Evolutionary conservation across 92 coral and sea anemone genomes (phyloP).

Genomic region (Palythoa heliodiscus): DNA sequence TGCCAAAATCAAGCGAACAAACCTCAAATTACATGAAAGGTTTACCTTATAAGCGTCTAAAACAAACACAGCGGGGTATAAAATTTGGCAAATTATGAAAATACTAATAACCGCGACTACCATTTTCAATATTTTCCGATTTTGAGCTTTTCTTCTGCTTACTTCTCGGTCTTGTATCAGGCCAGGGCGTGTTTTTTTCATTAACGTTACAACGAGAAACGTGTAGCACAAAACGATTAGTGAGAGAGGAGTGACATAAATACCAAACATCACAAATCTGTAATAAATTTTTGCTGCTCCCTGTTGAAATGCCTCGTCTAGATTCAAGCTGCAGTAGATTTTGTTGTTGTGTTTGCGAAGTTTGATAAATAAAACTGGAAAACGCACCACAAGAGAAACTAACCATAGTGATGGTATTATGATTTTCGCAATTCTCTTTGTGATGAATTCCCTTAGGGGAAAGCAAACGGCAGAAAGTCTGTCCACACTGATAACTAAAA

Average conservation of each 20-base stretch:
- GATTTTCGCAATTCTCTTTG: conserved; percentile 4
- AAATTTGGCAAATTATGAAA: conserved; percentile 27
- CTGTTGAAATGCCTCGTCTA: neutral
- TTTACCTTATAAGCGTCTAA: conserved; percentile 6
- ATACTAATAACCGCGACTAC: neutral
- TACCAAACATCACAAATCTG: neutral
- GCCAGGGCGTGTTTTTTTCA: neutral
- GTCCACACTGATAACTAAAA: conserved; percentile 29
- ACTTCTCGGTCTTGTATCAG: neutral
- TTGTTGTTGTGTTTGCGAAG: conserved; percentile 16
- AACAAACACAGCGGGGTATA: conserved; percentile 28
- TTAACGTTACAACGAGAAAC: conserved; percentile 12
- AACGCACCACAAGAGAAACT: neutral
- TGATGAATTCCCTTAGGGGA: conserved; percentile 11
- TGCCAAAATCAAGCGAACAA: conserved; percentile 15
- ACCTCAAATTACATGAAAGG: neutral
- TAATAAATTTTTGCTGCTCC: conserved; percentile 21
- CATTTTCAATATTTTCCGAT: conserved; percentile 20
- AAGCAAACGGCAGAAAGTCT: conserved; percentile 24
- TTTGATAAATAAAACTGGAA: conserved; percentile 27
- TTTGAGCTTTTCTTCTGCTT: neutral
- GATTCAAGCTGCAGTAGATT: conserved; percentile 29
- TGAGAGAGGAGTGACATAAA: conserved; percentile 16
- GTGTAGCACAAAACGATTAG: neutral
- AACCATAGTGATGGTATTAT: conserved; percentile 4